Percentiles rank a stretch among this genome's conserved stretches.
Conservation (phyloP, 2,797 vertebrate species). For the Pampus argenteus region DNA sequence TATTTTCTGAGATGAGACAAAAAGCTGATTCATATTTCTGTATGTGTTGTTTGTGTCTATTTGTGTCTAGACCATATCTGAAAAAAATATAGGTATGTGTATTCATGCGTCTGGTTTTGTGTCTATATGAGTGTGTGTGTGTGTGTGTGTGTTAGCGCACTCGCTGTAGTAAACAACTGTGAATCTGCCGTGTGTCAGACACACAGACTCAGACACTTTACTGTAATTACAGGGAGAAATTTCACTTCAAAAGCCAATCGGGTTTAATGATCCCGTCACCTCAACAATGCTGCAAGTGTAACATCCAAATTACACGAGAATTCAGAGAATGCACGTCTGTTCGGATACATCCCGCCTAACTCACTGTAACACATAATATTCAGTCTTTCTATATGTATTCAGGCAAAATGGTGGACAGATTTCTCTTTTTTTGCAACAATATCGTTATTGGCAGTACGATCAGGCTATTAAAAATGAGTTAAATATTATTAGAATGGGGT, state of each 20-base stretch:
- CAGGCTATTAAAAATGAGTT: no score
- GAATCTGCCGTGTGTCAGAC: constrained; percentile 31
- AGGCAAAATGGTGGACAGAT: no score
- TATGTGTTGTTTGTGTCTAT: neutral
- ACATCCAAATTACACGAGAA: constrained; percentile 40
- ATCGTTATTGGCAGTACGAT: no score
- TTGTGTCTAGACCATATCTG: neutral
- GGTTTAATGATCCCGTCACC: constrained; percentile 45
- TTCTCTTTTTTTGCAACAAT: neutral
- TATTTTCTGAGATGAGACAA: neutral
- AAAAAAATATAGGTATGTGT: constrained; percentile 2
- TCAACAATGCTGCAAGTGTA: neutral
- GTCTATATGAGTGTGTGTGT: neutral
- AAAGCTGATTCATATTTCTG: no score
- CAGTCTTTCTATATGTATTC: neutral
- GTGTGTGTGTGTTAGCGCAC: neutral
- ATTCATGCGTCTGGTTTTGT: neutral
- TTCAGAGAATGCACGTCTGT: constrained; percentile 57
- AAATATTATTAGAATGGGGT: no score
- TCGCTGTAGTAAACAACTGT: neutral
- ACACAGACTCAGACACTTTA: constrained; percentile 41
- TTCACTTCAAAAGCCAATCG: constrained; percentile 33
- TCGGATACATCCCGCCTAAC: constrained; percentile 24
- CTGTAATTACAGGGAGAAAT: constrained; percentile 48
- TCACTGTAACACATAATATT: neutral